Evolutionary conservation across 2,113 vertebrate genomes (phyloP), one percentile per base, ranked within the genome.

Genomic region (Nansenia antarctica): DNA sequence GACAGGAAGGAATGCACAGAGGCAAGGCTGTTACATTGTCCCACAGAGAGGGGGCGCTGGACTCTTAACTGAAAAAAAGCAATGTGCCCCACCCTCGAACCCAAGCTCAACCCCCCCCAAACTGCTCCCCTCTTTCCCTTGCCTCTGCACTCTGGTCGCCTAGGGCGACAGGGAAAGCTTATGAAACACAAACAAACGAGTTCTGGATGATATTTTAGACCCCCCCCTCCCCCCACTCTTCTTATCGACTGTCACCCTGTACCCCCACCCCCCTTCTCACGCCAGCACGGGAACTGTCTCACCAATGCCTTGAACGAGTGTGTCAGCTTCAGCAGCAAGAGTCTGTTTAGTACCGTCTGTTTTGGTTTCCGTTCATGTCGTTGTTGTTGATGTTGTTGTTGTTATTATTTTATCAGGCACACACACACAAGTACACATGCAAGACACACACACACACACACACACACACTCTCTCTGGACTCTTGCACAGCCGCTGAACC

Each of bases 231-330:
- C n/a, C n/a, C n/a, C n/a, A n/a, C n/a, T n/a, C n/a, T n/a, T n/a
- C n/a, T n/a, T n/a, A n/a, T n/a, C n/a, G n/a, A 58, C 59, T 30
- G 47, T 64, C 74, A 61, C 68, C 68, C 35, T 18, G 64, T 72
- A 30, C n/a, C 76, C 65, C 70, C 81, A 83, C 72, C 82, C n/a
- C 76, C 65, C 70, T 82, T 83, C 72, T 83, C 85, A 86, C 65
- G 87, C 87, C 88, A 89, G 87, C 87, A 88, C 83, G 78, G 84
- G 85, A 84, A 83, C 85, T 78, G 86, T 88, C 81, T 88, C 87
- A 89, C 87, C 75, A 86, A 85, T 88, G 90, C 88, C 90, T 91
- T 91, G 83, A 85, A 86, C 30, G 60, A 85, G 85, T 81, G 82
- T 79, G 76, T 87, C 82, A 60, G 86, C 86, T 89, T 88, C 85